Evolutionary conservation across 2,888 invertebrate genomes (phyloP).

Genomic region (Pristionchus exspectatus): DNA sequence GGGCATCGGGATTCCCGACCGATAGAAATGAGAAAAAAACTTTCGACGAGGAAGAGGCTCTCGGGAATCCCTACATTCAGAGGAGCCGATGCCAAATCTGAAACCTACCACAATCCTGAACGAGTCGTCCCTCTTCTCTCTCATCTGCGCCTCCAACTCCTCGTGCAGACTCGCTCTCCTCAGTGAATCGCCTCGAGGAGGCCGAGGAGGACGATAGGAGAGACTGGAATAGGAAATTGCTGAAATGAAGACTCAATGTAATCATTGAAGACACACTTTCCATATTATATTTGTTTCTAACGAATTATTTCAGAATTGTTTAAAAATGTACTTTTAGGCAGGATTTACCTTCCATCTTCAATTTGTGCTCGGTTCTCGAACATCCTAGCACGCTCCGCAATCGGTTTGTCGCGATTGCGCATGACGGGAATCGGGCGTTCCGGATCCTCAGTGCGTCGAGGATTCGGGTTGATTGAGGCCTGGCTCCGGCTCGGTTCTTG

Average conservation of each 20-base stretch:
- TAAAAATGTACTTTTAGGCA: too few relatives aligned
- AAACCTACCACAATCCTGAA: conserved; percentile 38
- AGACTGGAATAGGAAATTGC: background rate
- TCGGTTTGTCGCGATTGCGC: background rate
- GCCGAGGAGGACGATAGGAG: conserved; percentile 15
- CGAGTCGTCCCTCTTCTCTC: conserved; percentile 21
- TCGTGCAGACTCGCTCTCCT: conserved; percentile 19
- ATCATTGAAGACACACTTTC: too few relatives aligned
- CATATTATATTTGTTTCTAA: too few relatives aligned
- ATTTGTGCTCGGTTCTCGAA: background rate
- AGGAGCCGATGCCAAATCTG: too few relatives aligned
- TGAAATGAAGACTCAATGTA: background rate
- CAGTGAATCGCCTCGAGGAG: conserved; percentile 29
- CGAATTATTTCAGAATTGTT: too few relatives aligned
- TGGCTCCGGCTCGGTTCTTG: background rate
- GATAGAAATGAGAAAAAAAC: too few relatives aligned
- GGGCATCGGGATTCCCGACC: too few relatives aligned
- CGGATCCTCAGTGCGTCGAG: background rate
- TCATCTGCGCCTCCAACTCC: conserved; percentile 22
- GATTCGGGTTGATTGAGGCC: background rate
- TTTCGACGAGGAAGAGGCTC: too few relatives aligned
- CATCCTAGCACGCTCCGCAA: background rate
- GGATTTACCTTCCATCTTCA: conserved; percentile 10
- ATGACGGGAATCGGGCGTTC: background rate
- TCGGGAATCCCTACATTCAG: too few relatives aligned